Evolutionary conservation across 2,888 invertebrate genomes (phyloP), one percentile per base, ranked within the genome.

Genomic region (Miltochrista miniata): DNA sequence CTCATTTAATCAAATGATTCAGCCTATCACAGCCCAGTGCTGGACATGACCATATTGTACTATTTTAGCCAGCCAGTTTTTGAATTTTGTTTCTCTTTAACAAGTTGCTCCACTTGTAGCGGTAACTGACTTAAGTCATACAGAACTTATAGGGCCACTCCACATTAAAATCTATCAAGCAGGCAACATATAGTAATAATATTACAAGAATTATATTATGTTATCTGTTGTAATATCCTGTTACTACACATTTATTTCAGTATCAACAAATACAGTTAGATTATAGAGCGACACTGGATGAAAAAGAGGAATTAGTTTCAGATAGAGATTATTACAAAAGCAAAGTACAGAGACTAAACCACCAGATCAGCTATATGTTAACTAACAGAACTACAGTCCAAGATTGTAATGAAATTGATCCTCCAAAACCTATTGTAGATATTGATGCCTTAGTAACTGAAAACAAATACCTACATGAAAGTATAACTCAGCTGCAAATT

Each of bases 291-390:
- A 93, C 96, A 29, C 81, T 97, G 39, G 97, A 97, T 80, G 97
- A 97, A 76, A 97, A 97, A 74, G 96, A 97, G 73, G 97, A 97
- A 74, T 81, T 96, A 31, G 94, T 95, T 13, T 94, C 94, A 5
- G 96, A 97, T 76, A 91, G 96, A 54, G 97, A 97, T 80, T 95
- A 96, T 18, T 97, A 96, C 75, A 96, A 96, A 75, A 95, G 93
- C 66, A 97, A 97, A 88, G 95, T 96, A 2, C 96, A 96, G 74
- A 92, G 96, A 9, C 90, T 97, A 15, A 97, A 97, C 81, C 95
- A 96, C 63, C 96, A 97, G 76, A 92, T 97, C 13, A 94, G 95
- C 64, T 94, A 94, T 61, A 93, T 90, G 35, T 57, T 91, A 30
- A 72, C 81, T 8, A 96, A 56, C 81, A 96, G 83, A 63, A 54